phyloP scores from a whole-genome alignment of 2,888 invertebrate species.

The Cantharis nigra region DNA sequence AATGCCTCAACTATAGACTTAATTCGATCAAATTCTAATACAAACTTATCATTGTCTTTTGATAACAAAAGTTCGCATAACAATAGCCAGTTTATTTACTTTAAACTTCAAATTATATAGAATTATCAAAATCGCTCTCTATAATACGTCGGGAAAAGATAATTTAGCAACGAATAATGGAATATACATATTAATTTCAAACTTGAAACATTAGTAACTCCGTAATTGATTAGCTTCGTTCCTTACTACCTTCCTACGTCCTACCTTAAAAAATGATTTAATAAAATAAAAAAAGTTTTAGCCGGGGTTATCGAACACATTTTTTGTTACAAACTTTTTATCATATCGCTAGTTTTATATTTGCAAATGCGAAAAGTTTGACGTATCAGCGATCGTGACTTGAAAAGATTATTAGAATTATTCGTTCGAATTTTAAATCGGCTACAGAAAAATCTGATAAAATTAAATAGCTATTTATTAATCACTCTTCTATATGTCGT shows the following conservation, averaged over 20 bases:
- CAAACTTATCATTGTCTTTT: slow-evolving; percentile 25
- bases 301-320: slow-evolving; percentile 11
- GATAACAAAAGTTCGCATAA: slow-evolving; percentile 12
- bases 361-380: slow-evolving; percentile 44
- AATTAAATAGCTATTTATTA: background rate
- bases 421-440: slow-evolving; percentile 8
- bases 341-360: slow-evolving; percentile 41
- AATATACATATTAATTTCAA: background rate
- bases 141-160: background rate
- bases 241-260: background rate
- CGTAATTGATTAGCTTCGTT: background rate
- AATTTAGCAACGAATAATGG: background rate
- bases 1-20: slow-evolving; percentile 18
- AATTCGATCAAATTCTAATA: slow-evolving; percentile 22
- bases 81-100: slow-evolving; percentile 13
- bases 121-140: background rate
- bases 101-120: slow-evolving; percentile 15
- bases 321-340: slow-evolving; percentile 37
- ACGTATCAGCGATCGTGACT: slow-evolving; percentile 37
- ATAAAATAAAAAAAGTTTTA: background rate
- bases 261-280: background rate
- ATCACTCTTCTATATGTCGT: background rate
- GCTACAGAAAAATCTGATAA: background rate
- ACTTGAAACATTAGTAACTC: background rate
- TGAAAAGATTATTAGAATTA: slow-evolving; percentile 34